A percentile compares a stretch with the other conserved stretches of the same genome.
These are phyloP conservation scores for Lutraria lutraria DNA, from an alignment of 2,888 invertebrate species.

Conservation along the genomic window DNA sequence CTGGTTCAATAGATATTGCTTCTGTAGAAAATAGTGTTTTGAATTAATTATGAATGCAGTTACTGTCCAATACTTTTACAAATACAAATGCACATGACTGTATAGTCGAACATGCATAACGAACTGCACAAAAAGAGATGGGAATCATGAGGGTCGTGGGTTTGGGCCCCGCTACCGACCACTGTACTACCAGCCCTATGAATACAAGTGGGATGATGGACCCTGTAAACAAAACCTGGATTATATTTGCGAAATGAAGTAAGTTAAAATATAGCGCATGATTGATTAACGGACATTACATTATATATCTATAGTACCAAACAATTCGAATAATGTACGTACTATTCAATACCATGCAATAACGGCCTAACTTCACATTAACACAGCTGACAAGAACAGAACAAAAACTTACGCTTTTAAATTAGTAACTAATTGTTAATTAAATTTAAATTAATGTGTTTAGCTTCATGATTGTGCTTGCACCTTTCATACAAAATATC, in stretches of 20 bases:
- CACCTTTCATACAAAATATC: too few relatives aligned
- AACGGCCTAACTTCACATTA: background rate
- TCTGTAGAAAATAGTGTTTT: too few relatives aligned
- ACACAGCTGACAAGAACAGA: background rate
- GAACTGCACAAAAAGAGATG: constrained; percentile 28
- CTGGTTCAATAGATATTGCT: too few relatives aligned
- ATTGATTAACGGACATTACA: background rate
- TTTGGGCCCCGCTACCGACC: too few relatives aligned
- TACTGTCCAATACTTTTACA: too few relatives aligned
- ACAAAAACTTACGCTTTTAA: background rate
- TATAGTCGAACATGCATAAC: too few relatives aligned
- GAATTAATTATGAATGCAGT: too few relatives aligned
- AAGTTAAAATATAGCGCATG: background rate
- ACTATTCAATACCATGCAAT: too few relatives aligned
- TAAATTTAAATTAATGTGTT: too few relatives aligned
- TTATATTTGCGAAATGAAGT: constrained; percentile 27
- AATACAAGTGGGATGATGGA: constrained; percentile 26
- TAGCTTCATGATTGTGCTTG: too few relatives aligned
- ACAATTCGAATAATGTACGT: background rate
- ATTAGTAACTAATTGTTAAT: background rate
- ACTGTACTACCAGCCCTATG: constrained; percentile 13
- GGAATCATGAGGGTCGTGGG: too few relatives aligned
- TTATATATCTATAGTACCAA: background rate
- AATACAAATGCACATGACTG: too few relatives aligned
- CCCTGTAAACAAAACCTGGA: background rate